Conservation (phyloP, 2,113 vertebrate species). For the Tragelaphus buxtoni region DNA sequence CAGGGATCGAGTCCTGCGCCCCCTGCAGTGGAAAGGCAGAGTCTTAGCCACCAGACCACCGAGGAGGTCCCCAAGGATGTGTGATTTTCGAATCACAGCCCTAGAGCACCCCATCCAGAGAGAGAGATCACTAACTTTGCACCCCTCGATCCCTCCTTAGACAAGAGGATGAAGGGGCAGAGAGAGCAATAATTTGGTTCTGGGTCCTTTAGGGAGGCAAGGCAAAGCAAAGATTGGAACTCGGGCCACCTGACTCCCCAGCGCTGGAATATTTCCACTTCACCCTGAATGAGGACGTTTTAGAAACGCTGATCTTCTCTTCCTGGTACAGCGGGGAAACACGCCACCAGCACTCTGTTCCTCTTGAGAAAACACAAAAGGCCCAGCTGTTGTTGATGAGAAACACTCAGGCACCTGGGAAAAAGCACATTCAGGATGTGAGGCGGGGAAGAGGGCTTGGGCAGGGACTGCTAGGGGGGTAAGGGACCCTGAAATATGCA, state of each 20-base stretch:
- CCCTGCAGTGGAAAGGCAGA: background rate
- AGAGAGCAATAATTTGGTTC: background rate
- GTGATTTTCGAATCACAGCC: background rate
- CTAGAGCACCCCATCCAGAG: background rate
- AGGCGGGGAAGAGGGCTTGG: background rate
- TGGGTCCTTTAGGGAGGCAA: background rate
- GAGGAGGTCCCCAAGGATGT: background rate
- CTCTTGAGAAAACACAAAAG: conserved; percentile 66
- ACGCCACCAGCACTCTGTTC: background rate
- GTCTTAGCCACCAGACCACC: background rate
- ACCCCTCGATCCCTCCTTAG: background rate
- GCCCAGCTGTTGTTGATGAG: conserved; percentile 63
- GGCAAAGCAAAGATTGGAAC: background rate
- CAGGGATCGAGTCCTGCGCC: background rate
- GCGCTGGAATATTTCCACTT: conserved; percentile 60
- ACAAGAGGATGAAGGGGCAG: background rate
- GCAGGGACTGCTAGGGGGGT: background rate
- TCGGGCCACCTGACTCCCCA: conserved; percentile 10
- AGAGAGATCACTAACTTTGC: background rate
- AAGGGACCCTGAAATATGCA: background rate
- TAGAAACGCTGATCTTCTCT: conserved; percentile 59
- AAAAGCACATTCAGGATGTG: background rate
- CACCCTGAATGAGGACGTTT: conserved; percentile 62
- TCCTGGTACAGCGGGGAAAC: conserved; percentile 41
- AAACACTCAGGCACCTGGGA: conserved; percentile 41